Percentiles rank a stretch among this genome's conserved stretches.
Evolutionary conservation across 2,797 vertebrate genomes (phyloP).

Genomic region (Sebastes trivittatus): DNA sequence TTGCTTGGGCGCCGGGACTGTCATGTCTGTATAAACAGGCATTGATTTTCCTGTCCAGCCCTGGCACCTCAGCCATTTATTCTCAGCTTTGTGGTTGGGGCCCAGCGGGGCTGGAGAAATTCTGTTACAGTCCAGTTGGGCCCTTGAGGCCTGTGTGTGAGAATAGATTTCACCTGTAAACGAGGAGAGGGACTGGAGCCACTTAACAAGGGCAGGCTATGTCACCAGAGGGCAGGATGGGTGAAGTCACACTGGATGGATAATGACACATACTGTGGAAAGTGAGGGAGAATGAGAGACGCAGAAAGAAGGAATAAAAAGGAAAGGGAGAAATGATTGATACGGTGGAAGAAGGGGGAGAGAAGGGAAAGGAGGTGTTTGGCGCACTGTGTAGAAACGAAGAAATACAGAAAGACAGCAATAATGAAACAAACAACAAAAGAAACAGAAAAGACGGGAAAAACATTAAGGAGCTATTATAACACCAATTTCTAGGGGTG

Average conservation of each 20-base stretch:
- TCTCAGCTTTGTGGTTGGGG: constrained; percentile 97
- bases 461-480: not conserved
- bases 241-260: constrained; percentile 74
- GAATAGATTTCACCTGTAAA: constrained; percentile 99
- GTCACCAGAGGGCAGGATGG: constrained; percentile 76
- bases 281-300: constrained; percentile 14
- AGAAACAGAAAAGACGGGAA: not conserved
- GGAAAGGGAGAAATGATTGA: constrained; percentile 13
- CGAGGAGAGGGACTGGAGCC: constrained; percentile 79
- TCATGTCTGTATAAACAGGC: constrained; percentile 99
- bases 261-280: constrained; percentile 60
- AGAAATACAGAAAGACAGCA: not conserved
- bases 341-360: not conserved
- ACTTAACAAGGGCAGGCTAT: constrained; percentile 80
- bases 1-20: constrained; percentile 86
- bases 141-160: constrained; percentile 98
- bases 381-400: not conserved
- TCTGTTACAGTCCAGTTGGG: constrained; percentile 98
- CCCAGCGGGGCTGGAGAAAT: constrained; percentile 97
- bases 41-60: constrained; percentile 99
- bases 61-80: constrained; percentile 99
- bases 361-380: not conserved
- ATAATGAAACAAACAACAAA: not conserved
- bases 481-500: not conserved
- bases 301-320: not conserved